Evolutionary conservation across 2,888 invertebrate genomes (phyloP).

Genomic region (Pyrrhosoma nymphula): DNA sequence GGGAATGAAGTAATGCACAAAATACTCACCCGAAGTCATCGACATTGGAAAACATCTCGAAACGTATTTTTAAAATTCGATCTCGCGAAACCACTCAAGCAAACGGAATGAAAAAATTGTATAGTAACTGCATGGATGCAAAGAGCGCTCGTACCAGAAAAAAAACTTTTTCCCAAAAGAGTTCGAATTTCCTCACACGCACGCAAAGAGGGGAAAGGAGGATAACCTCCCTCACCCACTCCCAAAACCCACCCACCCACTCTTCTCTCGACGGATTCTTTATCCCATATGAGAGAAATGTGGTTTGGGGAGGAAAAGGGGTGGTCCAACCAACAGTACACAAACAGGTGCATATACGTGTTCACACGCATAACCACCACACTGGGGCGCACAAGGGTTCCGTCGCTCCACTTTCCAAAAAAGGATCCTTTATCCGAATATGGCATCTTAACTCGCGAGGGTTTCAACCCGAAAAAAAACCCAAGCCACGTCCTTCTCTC

Average conservation of each 20-base stretch:
- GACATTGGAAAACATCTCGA: neutral
- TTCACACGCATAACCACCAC: neutral
- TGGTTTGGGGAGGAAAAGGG: neutral
- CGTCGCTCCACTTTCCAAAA: neutral
- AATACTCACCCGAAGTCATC: too few relatives aligned
- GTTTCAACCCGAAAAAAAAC: neutral
- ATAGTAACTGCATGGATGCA: neutral
- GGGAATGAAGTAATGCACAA: too few relatives aligned
- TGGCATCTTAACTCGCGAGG: neutral
- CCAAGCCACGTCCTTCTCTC: neutral
- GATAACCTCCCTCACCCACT: too few relatives aligned
- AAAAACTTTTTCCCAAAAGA: neutral
- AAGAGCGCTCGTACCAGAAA: neutral
- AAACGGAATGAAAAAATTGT: neutral
- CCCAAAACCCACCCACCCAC: neutral
- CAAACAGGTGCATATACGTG: neutral
- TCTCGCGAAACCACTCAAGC: neutral
- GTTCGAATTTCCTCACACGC: neutral
- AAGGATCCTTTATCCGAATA: conserved; percentile 4
- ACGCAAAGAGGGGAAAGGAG: too few relatives aligned
- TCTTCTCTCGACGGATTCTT: neutral
- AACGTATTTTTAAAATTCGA: neutral
- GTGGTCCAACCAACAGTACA: neutral
- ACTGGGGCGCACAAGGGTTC: neutral
- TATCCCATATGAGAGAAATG: neutral